phyloP scores from a whole-genome alignment of 2,113 vertebrate genomes.

The Oncorhynchus gorbuscha region DNA sequence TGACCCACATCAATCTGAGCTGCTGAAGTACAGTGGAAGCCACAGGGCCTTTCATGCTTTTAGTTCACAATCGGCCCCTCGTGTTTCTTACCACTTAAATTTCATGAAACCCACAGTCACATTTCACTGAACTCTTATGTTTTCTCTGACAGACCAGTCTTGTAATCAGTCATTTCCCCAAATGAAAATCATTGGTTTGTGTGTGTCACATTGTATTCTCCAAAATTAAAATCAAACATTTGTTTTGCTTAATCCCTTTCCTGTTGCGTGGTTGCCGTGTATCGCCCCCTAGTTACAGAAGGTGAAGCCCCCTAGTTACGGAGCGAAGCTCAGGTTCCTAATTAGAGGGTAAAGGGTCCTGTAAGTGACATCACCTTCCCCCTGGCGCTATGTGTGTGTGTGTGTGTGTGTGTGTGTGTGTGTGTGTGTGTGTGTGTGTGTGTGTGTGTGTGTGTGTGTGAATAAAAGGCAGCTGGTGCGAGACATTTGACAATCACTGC shows the following conservation, averaged over 20 bases:
- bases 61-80: conserved; percentile 47
- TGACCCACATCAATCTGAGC: conserved; percentile 52
- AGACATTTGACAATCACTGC: conserved; percentile 49
- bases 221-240: conserved; percentile 43
- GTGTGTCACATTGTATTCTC: conserved; percentile 22
- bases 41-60: conserved; percentile 45
- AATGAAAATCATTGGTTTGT: conserved; percentile 8
- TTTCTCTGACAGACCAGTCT: background rate
- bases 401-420: conserved; percentile 6
- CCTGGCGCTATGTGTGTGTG: conserved; percentile 27
- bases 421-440: conserved; percentile 19
- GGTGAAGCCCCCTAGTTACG: conserved; percentile 32
- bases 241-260: conserved; percentile 44
- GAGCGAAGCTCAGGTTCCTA: conserved; percentile 64
- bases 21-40: conserved; percentile 42
- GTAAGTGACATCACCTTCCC: conserved; percentile 71
- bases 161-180: background rate
- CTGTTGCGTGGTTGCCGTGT: conserved; percentile 41
- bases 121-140: conserved; percentile 21
- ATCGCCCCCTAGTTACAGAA: conserved; percentile 34
- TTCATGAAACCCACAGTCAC: conserved; percentile 23
- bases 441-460: conserved; percentile 25
- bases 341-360: conserved; percentile 68
- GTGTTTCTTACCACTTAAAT: conserved; percentile 53
- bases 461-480: conserved; percentile 65